These are phyloP conservation scores for Cephus rjabovi DNA, from an alignment of 2,888 invertebrate species.

Conservation along the genomic window DNA sequence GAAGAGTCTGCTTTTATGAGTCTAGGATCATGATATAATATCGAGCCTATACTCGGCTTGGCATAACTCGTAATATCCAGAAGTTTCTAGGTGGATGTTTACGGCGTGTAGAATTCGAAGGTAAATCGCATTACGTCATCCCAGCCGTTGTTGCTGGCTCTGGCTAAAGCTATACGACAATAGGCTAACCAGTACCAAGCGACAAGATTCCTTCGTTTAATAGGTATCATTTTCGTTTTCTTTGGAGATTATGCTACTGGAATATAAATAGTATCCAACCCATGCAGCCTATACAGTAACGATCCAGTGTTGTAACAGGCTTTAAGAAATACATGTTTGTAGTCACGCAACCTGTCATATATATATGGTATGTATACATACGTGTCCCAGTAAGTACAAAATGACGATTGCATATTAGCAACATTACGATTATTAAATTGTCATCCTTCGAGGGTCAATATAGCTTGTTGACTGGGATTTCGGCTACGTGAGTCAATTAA, in stretches of 20 bases:
- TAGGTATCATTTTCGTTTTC: not conserved
- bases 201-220: not conserved
- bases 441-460: too few species aligned
- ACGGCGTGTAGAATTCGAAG: not conserved
- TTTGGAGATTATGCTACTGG: not conserved
- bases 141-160: not conserved
- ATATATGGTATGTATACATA: not conserved
- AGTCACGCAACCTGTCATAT: not conserved
- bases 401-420: not conserved
- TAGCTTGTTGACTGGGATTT: not conserved
- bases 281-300: not conserved
- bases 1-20: not conserved
- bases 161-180: not conserved
- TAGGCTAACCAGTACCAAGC: not conserved
- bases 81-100: slow-evolving; percentile 6
- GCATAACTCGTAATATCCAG: not conserved
- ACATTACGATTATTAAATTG: not conserved
- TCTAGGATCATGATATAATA: not conserved
- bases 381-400: not conserved
- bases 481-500: not conserved
- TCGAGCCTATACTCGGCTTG: not conserved
- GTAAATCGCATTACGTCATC: not conserved
- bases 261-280: not conserved
- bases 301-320: not conserved
- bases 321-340: not conserved